Base-by-base conservation (phyloP, 2,888 invertebrate species). In the Chironomus tentans region DNA sequence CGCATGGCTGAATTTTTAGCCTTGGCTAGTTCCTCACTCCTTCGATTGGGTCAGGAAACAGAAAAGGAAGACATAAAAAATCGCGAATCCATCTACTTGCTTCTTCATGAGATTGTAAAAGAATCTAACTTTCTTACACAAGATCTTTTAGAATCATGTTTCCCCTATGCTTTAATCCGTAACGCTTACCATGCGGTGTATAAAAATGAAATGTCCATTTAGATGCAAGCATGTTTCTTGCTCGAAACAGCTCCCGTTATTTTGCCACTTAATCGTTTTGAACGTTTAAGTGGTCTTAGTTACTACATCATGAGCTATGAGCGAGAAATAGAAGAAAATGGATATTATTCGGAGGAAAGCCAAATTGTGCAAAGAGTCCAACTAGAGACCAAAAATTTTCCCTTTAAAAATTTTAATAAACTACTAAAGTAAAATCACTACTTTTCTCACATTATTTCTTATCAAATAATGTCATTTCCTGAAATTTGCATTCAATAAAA, bases 111-210 rank as follows among this genome's bases (percentile, higher is more conserved):
- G 85, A 96, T 99, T 82, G 98, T 99, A 62, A 96, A 98, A 83
- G 96, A 98, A 83, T 98, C 97, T 13, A 97, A 98, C 13, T 99
- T 97, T 85, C 87, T 99, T 24, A 98, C 98, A 0, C 98, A 98
- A 97, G 98, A 99, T 86, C 87, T 99, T 78, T 85, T 99, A 79
- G 99, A 99, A 84, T 97, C 97, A 12, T 99, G 99, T 84, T 99
- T 99, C 84, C 99, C 99, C 0, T 99, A 99, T 82, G 97, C 97
- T 22, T 88, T 99, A 73, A 94, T 99, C 81, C 89, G 99, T 77
- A 98, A 98, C 83, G 97, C 99, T 80, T 99, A 97, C 86, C 97
- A 98, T 83, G 95, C 94, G 80, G 96, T 97, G 78, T 95, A 95
- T 84, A 95, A 95, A 83, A 91, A 93, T 80, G 95, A 94, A 69